phyloP scores from a whole-genome alignment of 2,888 invertebrate genomes.

The Trichogramma evanescens region DNA sequence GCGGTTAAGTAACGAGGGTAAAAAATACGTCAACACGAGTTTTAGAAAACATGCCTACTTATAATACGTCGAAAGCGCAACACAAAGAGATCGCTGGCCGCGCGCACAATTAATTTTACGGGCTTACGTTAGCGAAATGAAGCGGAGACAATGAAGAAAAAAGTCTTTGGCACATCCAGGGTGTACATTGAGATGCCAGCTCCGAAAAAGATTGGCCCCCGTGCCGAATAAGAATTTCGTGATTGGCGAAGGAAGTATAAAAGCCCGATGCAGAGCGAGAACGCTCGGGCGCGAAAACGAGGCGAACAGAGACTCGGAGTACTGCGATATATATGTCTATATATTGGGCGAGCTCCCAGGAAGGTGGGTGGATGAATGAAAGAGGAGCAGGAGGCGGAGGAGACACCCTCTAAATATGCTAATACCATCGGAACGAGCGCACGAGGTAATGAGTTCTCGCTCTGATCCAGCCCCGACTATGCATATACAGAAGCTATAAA shows the following conservation, averaged over 20 bases:
- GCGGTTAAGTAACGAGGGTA: no score
- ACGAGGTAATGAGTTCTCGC: constrained; percentile 44
- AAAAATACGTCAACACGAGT: no score
- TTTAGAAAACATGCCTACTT: no score
- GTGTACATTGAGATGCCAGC: no score
- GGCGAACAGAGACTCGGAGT: not conserved
- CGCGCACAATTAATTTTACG: no score
- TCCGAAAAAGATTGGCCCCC: no score
- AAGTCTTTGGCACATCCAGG: no score
- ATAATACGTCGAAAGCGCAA: no score
- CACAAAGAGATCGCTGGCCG: no score
- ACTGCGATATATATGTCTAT: not conserved
- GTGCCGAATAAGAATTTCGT: no score
- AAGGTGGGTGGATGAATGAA: not conserved
- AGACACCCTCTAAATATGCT: constrained; percentile 44
- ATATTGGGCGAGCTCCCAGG: not conserved
- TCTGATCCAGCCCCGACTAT: constrained; percentile 38
- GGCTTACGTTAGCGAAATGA: no score
- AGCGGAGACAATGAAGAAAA: no score
- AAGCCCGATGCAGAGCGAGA: constrained; percentile 9
- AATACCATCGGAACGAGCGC: constrained; percentile 37
- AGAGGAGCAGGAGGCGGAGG: not conserved
- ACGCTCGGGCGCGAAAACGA: not conserved
- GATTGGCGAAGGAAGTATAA: not conserved
- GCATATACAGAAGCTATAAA: constrained; percentile 46